These are phyloP conservation scores for Myoxocephalus aenaeus DNA, from an alignment of 2,797 vertebrate species.

Conservation along the genomic window DNA sequence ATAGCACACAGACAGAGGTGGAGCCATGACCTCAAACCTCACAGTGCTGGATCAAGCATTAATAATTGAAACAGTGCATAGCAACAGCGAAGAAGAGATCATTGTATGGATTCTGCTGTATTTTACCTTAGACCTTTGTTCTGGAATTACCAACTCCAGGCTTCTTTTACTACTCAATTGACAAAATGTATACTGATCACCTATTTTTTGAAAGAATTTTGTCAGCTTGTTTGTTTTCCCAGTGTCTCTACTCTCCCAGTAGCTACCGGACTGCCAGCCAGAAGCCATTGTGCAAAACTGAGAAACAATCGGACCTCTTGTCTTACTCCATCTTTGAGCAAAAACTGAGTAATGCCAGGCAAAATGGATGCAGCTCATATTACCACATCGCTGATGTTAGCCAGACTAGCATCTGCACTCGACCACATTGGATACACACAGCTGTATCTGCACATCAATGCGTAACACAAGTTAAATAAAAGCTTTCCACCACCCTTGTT, in stretches of 20 bases:
- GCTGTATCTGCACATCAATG: neutral
- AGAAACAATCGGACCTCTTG: conserved; percentile 10
- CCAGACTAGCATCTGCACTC: neutral
- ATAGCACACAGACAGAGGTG: neutral
- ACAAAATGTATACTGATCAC: neutral
- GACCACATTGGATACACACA: neutral
- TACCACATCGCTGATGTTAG: neutral
- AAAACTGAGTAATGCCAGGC: neutral
- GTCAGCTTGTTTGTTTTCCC: neutral
- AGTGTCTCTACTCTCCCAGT: neutral
- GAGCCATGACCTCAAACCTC: neutral
- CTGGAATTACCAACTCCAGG: neutral
- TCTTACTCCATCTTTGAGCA: conserved; percentile 8
- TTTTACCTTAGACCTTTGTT: neutral
- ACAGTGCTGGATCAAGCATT: neutral
- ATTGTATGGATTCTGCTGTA: neutral
- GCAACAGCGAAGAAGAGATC: neutral
- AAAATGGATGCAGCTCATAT: conserved; percentile 14
- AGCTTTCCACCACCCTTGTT: neutral
- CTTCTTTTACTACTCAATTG: neutral
- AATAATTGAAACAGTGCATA: neutral
- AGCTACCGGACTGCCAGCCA: neutral
- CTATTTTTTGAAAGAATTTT: neutral
- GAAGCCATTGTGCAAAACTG: neutral
- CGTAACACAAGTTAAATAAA: neutral